Evolutionary conservation across 2,888 invertebrate genomes (phyloP), one percentile per base, ranked within the genome.

Genomic region (Melanophora roralis): DNA sequence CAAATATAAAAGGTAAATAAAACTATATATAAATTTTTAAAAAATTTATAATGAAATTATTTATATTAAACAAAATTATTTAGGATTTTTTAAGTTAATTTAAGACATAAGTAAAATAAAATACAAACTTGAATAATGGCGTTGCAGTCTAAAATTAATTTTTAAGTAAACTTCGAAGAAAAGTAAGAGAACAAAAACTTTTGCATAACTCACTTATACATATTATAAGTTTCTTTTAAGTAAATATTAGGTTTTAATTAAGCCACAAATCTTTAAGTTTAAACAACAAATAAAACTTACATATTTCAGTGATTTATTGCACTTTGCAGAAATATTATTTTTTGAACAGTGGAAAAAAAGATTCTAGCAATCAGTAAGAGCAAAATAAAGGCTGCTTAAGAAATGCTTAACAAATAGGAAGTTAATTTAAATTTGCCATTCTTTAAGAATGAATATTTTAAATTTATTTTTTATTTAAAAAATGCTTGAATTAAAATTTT

Each of bases 101-200:
- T 12, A 67, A 60, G 4, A 12, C 38, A 49, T 11, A 38, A 27
- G 6, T 27, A 27, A 36, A 47, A 51, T 14, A 45, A 68, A 55
- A 59, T 45, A 69, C n/a, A n/a, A n/a, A n/a, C 64, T 69, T 64
- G 16, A 32, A 55, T 59, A 38, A 65, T 60, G 74, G 78, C 78
- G 78, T 78, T 65, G 32, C 57, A 53, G 59, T 74, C 69, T 78
- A 78, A 78, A 78, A 78, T 74, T 69, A 78, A 57, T 27, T 75
- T 60, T 53, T 67, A 64, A 69, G 68, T 53, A 11, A 57, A 74
- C 7, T 9, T n/a, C 53, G 64, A 43, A 36, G 6, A 16, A 40
- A 49, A 32, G 45, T 40, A 32, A 51, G 65, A 67, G 9, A 57
- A 64, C 2, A 55, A 49, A 32, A 19, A 32, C 53, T 38, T 38